Base-by-base conservation (phyloP, 2,797 vertebrate genomes). In the Craterocephalus amniculus region DNA sequence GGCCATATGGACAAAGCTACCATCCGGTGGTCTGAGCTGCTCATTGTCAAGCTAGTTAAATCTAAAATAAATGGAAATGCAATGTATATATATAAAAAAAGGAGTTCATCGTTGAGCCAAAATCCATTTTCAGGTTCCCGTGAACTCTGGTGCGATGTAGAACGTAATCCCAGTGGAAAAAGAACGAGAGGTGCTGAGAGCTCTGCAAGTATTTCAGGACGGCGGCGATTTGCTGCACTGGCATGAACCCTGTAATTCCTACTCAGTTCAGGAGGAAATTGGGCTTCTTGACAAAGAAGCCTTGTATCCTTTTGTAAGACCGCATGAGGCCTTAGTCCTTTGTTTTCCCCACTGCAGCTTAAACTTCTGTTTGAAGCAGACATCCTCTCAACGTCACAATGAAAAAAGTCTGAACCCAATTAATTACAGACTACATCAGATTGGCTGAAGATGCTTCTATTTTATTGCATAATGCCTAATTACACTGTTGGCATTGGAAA, bases 261-360 rank as follows among this genome's bases (percentile, higher is more conserved):
- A 36, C 68, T 38, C 58, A 27, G 77, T 78, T 84, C 88, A 82
- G 70, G 76, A 83, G 83, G 78, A 87, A 79, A 81, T 61, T 78
- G 65, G 74, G 75, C 73, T 87, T 86, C 59, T 79, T 84, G 83
- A 92, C 88, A 91, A 92, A 92, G 87, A 71, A 86, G 80, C 85
- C 81, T 83, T 90, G 83, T 90, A 58, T 85, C 58, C 83, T 69
- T 72, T 80, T 72, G 74, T 71, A 89, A 78, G 72, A 70, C 58
- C 13, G 38, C 74, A 67, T 65, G 74, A 87, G 85, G 85, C 80
- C 84, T 24, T 56, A 64, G 73, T 60, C 85, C 86, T 90, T 88
- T 90, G 85, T 85, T 74, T 81, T 72, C 45, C 73, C 78, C 76
- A 54, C 82, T 49, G 31, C 59, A 48, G 79, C 74, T 62, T 83